Evolutionary conservation across 2,797 vertebrate genomes (phyloP).

Genomic region (Falco berigora): DNA sequence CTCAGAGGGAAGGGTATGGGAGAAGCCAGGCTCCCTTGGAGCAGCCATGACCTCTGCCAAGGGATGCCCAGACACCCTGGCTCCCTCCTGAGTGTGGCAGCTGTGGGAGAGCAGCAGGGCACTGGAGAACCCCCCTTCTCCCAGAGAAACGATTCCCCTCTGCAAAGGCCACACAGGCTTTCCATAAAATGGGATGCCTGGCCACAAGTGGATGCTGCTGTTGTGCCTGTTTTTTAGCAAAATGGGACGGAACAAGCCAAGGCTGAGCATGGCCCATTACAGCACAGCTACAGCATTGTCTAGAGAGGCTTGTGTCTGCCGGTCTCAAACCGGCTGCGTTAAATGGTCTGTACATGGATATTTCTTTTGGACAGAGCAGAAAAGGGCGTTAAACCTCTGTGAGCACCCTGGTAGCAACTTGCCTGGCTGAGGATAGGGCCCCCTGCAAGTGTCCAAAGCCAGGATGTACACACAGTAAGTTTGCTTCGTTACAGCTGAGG

Average conservation of each 20-base stretch:
- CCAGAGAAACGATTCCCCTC: background rate
- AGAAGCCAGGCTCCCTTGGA: background rate
- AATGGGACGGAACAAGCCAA: background rate
- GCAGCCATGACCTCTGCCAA: background rate
- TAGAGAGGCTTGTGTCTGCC: background rate
- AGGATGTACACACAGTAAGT: background rate
- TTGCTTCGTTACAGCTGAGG: background rate
- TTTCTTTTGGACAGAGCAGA: background rate
- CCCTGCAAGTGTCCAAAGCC: background rate
- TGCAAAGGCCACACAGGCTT: background rate
- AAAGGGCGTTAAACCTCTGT: background rate
- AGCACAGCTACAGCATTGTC: background rate
- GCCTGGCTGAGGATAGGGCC: background rate
- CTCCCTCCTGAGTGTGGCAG: background rate
- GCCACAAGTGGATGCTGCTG: background rate
- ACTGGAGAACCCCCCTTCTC: background rate
- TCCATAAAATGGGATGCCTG: background rate
- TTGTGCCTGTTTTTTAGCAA: background rate
- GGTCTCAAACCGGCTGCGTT: background rate
- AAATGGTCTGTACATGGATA: background rate
- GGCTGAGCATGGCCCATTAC: background rate
- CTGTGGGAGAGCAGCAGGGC: background rate
- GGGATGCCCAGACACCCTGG: fast-evolving
- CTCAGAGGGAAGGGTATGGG: background rate
- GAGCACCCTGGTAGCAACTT: background rate